Conservation (phyloP, 2,113 vertebrate species). For the Hyla sarda region DNA sequence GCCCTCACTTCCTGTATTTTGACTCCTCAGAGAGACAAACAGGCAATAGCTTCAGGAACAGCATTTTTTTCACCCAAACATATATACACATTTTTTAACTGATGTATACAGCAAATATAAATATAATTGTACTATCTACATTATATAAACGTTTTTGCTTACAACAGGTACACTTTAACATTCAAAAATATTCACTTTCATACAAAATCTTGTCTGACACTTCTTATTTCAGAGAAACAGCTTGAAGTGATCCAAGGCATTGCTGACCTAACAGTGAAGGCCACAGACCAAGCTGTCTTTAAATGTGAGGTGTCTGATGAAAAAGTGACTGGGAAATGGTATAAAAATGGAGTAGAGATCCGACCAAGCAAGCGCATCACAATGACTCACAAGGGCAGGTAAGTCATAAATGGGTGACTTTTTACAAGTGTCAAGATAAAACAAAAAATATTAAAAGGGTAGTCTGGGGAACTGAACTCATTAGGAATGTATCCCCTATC, state of each 20-base stretch:
- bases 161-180: no score
- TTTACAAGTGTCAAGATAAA: background rate
- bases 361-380: constrained; percentile 79
- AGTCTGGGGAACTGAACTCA: no score
- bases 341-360: constrained; percentile 87
- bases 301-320: constrained; percentile 93
- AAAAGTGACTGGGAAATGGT: constrained; percentile 93
- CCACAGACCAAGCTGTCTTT: constrained; percentile 85
- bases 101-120: no score
- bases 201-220: background rate
- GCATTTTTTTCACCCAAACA: no score
- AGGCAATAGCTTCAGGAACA: no score
- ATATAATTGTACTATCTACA: no score
- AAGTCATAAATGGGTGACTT: constrained; percentile 11
- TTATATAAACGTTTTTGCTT: no score
- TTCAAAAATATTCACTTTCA: background rate
- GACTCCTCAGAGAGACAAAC: no score
- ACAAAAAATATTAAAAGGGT: background rate
- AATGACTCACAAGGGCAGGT: constrained; percentile 86
- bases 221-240: constrained; percentile 78
- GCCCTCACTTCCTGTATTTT: no score
- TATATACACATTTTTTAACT: no score
- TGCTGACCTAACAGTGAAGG: constrained; percentile 86
- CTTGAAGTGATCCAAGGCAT: constrained; percentile 87
- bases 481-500: no score